These are phyloP conservation scores for Toxotes chatareus DNA, from an alignment of 2,113 vertebrate species.

Conservation along the genomic window DNA sequence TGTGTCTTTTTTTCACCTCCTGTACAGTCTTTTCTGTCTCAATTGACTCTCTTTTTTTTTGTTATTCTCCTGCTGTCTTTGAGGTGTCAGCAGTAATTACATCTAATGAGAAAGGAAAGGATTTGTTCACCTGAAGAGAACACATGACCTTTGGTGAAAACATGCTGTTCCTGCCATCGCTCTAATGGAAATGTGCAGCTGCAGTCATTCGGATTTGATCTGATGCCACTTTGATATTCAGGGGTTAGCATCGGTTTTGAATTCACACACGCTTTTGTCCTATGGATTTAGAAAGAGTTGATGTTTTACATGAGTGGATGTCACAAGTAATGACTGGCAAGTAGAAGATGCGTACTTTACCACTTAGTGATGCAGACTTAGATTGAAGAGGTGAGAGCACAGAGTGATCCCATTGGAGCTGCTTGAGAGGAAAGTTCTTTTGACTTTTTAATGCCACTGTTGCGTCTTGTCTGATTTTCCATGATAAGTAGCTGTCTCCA, in stretches of 20 bases:
- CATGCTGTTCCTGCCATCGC: constrained; percentile 31
- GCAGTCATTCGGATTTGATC: constrained; percentile 37
- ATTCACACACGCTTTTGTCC: constrained; percentile 13
- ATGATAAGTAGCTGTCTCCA: constrained; percentile 24
- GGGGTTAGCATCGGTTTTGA: background rate
- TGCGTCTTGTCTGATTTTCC: constrained; percentile 31
- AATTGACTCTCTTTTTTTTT: constrained; percentile 41
- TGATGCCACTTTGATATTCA: constrained; percentile 46
- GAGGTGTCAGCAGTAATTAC: constrained; percentile 73
- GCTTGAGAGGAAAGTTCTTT: constrained; percentile 38
- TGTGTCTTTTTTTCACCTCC: constrained; percentile 23
- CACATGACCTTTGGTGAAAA: constrained; percentile 65
- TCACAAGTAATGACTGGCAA: constrained; percentile 41
- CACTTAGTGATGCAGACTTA: constrained; percentile 18
- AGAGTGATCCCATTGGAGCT: constrained; percentile 19
- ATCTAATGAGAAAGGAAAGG: constrained; percentile 69
- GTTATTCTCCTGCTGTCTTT: constrained; percentile 58
- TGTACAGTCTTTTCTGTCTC: constrained; percentile 44
- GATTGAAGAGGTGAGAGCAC: constrained; percentile 10
- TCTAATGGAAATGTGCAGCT: constrained; percentile 55
- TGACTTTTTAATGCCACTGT: constrained; percentile 37
- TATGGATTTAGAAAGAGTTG: constrained; percentile 6
- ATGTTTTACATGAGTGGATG: constrained; percentile 33
- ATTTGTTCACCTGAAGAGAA: constrained; percentile 67
- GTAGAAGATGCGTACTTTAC: constrained; percentile 9